phyloP scores from a whole-genome alignment of 2,888 invertebrate genomes.

The Drosophila robusta region DNA sequence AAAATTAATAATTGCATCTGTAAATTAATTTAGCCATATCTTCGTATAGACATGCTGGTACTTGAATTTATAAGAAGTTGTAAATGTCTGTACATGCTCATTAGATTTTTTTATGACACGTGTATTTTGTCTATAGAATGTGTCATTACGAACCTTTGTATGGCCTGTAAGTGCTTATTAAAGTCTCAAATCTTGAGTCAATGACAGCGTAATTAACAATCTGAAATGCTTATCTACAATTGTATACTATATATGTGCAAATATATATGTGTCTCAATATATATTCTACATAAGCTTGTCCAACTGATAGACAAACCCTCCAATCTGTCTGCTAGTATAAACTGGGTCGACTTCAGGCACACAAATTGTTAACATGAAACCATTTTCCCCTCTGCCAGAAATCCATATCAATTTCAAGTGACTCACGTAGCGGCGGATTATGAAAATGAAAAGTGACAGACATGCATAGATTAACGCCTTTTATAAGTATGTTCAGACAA shows the following conservation, averaged over 20 bases:
- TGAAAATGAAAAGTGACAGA: conserved; percentile 12
- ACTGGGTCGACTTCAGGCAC: conserved; percentile 55
- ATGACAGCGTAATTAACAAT: conserved; percentile 43
- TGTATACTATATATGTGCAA: conserved; percentile 6
- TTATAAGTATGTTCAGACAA: conserved; percentile 14
- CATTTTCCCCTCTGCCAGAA: conserved; percentile 15
- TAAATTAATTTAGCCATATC: not conserved
- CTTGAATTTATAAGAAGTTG: not conserved
- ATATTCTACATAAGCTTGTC: not conserved
- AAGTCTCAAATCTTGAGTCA: conserved; percentile 29
- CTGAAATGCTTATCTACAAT: conserved; percentile 43
- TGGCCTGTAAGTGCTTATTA: conserved; percentile 23
- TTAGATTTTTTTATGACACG: not conserved
- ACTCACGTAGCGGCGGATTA: conserved; percentile 31
- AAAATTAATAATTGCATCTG: not conserved
- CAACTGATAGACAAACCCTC: conserved; percentile 38
- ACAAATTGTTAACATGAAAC: conserved; percentile 12
- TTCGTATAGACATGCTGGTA: not conserved
- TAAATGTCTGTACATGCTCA: conserved; percentile 2
- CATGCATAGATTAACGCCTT: conserved; percentile 7
- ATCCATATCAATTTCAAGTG: conserved; percentile 33
- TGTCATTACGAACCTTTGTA: conserved; percentile 11
- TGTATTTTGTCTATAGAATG: not conserved
- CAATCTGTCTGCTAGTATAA: conserved; percentile 59
- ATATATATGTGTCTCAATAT: conserved; percentile 12